Conservation (phyloP, 2,797 vertebrate genomes). For the Sandelia bainsii region DNA sequence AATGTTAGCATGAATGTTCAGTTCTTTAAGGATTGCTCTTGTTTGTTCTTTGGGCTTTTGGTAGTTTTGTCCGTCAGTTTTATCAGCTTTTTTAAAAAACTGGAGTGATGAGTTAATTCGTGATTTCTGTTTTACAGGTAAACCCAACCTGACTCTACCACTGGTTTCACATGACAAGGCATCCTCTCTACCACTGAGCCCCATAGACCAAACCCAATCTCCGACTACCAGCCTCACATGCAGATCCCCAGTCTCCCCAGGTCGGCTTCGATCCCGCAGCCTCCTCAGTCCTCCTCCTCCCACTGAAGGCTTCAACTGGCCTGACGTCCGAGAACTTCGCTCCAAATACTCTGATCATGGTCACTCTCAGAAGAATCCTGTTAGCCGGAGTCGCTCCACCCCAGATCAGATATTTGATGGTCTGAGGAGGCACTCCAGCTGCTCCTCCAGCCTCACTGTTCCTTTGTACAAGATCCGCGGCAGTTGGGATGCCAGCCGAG, state of each 20-base stretch:
- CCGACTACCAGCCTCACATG: slow-evolving; percentile 10
- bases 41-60: background rate
- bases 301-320: slow-evolving; percentile 88
- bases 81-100: background rate
- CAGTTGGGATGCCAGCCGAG: background rate
- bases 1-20: too few relatives aligned
- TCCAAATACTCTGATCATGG: slow-evolving; percentile 81
- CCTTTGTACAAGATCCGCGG: background rate
- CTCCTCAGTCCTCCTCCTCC: slow-evolving; percentile 76
- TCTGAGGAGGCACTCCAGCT: slow-evolving; percentile 62
- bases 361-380: background rate
- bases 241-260: background rate
- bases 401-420: slow-evolving; percentile 77
- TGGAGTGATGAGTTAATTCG: too few relatives aligned
- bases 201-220: slow-evolving; percentile 31
- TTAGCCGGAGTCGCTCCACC: slow-evolving; percentile 78
- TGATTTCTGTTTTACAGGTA: slow-evolving; percentile 73
- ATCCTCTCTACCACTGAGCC: slow-evolving; percentile 52
- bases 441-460: slow-evolving; percentile 37
- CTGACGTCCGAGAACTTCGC: slow-evolving; percentile 89
- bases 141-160: slow-evolving; percentile 63
- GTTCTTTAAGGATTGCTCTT: background rate
- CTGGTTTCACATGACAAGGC: slow-evolving; percentile 54
- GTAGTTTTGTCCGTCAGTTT: background rate
- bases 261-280: slow-evolving; percentile 31